Percentiles rank a stretch among this genome's conserved stretches.
phyloP scores from a whole-genome alignment of 2,888 invertebrate species.

The Xestia rhomboidea region DNA sequence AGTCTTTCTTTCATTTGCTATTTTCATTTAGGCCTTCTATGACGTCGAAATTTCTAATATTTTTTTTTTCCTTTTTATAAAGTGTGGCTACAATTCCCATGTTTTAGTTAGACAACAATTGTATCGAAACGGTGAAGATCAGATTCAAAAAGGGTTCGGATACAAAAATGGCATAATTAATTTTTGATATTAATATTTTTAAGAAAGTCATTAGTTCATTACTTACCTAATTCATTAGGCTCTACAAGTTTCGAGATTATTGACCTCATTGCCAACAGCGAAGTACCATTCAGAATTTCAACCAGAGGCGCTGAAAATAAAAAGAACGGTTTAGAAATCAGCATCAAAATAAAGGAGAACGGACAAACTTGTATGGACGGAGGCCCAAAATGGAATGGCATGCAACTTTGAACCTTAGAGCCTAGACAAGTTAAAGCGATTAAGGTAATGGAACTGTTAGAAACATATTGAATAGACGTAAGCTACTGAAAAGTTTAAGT shows the following conservation, averaged over 20 bases:
- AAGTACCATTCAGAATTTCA: conserved; percentile 93
- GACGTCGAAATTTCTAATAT: too few relatives aligned
- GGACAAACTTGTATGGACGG: background rate
- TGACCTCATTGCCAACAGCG: conserved; percentile 93
- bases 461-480: background rate
- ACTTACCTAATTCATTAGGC: conserved; percentile 92
- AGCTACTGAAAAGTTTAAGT: background rate
- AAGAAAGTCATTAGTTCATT: background rate
- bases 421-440: background rate
- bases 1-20: background rate
- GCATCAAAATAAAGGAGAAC: background rate
- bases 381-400: too few relatives aligned
- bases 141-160: background rate
- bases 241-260: conserved; percentile 93
- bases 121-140: background rate
- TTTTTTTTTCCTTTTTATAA: too few relatives aligned
- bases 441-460: background rate
- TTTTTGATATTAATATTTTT: background rate
- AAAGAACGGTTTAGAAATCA: background rate
- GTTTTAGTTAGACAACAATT: background rate
- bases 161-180: background rate
- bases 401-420: background rate
- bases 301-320: conserved; percentile 91
- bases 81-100: too few relatives aligned
- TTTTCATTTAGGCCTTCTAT: too few relatives aligned